Percentiles rank a stretch among this genome's conserved stretches.
phyloP scores from a whole-genome alignment of 2,797 vertebrate genomes.

The Synanceia verrucosa region DNA sequence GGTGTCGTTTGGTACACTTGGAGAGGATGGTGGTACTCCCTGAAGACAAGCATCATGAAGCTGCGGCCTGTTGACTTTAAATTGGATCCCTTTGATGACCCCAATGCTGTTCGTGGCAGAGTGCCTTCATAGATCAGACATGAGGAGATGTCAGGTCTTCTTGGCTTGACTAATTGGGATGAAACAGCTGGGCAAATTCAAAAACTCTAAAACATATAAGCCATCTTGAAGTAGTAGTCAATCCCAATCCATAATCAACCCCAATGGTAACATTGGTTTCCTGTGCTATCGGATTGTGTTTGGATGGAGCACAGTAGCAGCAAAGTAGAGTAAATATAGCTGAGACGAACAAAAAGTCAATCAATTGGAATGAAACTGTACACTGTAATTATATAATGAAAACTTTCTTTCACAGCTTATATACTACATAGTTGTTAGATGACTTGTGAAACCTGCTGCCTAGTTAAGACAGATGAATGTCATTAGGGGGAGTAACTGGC shows the following conservation, averaged over 20 bases:
- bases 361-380: background rate
- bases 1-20: conserved; percentile 94
- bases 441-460: conserved; percentile 3
- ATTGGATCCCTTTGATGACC: conserved; percentile 53
- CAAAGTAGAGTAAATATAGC: background rate
- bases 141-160: background rate
- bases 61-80: conserved; percentile 84
- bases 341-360: background rate
- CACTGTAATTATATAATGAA: background rate
- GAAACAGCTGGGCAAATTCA: background rate
- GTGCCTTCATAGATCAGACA: conserved; percentile 23
- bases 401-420: background rate
- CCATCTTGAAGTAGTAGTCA: too few relatives aligned
- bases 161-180: background rate
- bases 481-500: conserved; percentile 28
- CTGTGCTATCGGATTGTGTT: background rate
- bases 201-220: conserved; percentile 1
- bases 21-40: conserved; percentile 98
- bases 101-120: conserved; percentile 50
- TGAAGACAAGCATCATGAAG: conserved; percentile 93
- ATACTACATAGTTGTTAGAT: background rate
- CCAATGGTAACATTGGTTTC: background rate
- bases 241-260: too few relatives aligned
- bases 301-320: background rate
- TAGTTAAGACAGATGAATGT: conserved; percentile 17